Evolutionary conservation across 2,113 vertebrate genomes (phyloP).

Genomic region (Laticauda colubrina): DNA sequence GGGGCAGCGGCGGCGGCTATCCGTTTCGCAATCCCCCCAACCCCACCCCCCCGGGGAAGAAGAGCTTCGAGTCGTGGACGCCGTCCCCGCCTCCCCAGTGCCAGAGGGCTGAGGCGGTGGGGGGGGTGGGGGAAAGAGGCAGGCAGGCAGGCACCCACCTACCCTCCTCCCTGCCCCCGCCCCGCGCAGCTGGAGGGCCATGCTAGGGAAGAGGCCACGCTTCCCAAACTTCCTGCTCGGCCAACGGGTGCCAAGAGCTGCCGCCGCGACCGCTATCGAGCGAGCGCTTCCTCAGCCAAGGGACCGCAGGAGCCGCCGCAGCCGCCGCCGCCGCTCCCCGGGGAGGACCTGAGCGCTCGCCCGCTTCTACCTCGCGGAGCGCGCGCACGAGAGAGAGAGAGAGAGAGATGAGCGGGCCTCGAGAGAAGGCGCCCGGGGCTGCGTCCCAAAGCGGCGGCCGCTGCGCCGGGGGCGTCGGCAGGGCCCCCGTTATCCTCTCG

Average conservation of each 20-base stretch:
- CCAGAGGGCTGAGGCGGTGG: background rate
- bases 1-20: too few relatives aligned
- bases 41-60: background rate
- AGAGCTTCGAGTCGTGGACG: background rate
- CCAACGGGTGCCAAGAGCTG: conserved; percentile 45
- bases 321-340: conserved; percentile 19
- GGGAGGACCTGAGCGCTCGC: conserved; percentile 15
- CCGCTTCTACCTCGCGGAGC: background rate
- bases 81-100: background rate
- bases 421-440: conserved; percentile 24
- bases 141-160: background rate
- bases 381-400: background rate
- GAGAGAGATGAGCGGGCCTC: conserved; percentile 21
- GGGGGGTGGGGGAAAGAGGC: background rate
- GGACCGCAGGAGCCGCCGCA: conserved; percentile 5
- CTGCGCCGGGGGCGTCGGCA: conserved; percentile 6
- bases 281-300: background rate
- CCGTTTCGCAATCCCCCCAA: background rate
- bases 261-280: conserved; percentile 4
- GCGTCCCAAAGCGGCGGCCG: conserved; percentile 14
- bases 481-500: conserved; percentile 56
- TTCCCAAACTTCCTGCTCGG: conserved; percentile 13
- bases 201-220: conserved; percentile 16
- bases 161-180: background rate
- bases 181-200: conserved; percentile 10